These are phyloP conservation scores for Pitangus sulphuratus DNA, from an alignment of 2,797 vertebrate species.

Conservation along the genomic window DNA sequence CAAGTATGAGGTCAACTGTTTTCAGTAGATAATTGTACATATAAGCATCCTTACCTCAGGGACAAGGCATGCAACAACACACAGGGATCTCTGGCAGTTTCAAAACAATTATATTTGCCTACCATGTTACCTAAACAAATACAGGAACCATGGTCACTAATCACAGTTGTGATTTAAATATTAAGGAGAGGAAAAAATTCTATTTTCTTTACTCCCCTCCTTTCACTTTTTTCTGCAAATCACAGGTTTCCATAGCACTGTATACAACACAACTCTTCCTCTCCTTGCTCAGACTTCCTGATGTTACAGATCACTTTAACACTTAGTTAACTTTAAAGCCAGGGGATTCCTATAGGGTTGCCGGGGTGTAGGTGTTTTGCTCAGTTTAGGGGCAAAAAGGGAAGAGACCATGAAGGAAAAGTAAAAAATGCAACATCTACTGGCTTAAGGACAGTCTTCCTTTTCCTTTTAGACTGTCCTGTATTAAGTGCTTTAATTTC, in stretches of 20 bases:
- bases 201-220: not conserved
- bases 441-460: fast-evolving
- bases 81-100: not conserved
- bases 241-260: not conserved
- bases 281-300: not conserved
- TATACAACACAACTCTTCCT: conserved; percentile 27
- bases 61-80: conserved; percentile 24
- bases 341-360: not conserved
- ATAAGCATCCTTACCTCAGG: conserved; percentile 53
- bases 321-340: not conserved
- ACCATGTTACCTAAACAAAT: not conserved
- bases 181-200: not conserved
- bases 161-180: not conserved
- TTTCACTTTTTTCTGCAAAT: not conserved
- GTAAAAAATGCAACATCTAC: not conserved
- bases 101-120: conserved; percentile 1
- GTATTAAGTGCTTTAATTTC: not conserved
- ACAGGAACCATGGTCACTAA: not conserved
- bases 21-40: conserved; percentile 60
- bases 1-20: conserved; percentile 60
- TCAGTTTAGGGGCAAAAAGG: not conserved
- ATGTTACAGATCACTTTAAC: not conserved
- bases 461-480: not conserved
- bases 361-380: not conserved
- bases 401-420: not conserved